phyloP scores from a whole-genome alignment of 2,113 vertebrate species.

The Campylomormyrus tamandua region DNA sequence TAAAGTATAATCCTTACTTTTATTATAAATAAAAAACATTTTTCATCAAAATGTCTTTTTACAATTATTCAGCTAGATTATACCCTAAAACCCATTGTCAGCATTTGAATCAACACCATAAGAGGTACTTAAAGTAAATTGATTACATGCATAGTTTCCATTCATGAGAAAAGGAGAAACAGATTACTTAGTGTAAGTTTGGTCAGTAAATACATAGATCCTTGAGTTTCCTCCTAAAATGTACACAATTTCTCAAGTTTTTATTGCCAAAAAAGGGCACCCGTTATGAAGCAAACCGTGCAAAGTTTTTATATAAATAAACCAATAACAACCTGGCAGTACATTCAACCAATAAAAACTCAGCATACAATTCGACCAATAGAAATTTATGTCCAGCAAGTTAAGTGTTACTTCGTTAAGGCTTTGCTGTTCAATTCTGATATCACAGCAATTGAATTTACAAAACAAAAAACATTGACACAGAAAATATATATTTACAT shows the following conservation, averaged over 20 bases:
- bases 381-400: slow-evolving; percentile 59
- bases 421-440: slow-evolving; percentile 63
- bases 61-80: not conserved
- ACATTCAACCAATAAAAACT: slow-evolving; percentile 6
- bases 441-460: slow-evolving; percentile 64
- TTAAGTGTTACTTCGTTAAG: slow-evolving; percentile 75
- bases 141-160: slow-evolving; percentile 1
- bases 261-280: slow-evolving; percentile 44
- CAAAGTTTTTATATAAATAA: slow-evolving; percentile 1
- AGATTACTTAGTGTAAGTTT: slow-evolving; percentile 9
- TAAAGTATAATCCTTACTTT: not conserved
- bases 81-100: not conserved
- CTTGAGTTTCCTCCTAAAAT: slow-evolving; percentile 41
- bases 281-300: slow-evolving; percentile 47
- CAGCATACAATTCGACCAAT: slow-evolving; percentile 9
- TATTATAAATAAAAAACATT: not conserved
- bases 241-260: slow-evolving; percentile 29
- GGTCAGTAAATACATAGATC: slow-evolving; percentile 34
- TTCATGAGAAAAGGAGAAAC: not conserved
- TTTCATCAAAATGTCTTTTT: not conserved
- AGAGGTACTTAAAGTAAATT: slow-evolving; percentile 1
- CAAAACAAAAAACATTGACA: slow-evolving; percentile 61
- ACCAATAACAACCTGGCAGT: slow-evolving; percentile 4
- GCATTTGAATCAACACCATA: not conserved
- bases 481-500: slow-evolving; percentile 74